These are phyloP conservation scores for Nylanderia fulva DNA, from an alignment of 1,140 invertebrate species.

Conservation along the genomic window DNA sequence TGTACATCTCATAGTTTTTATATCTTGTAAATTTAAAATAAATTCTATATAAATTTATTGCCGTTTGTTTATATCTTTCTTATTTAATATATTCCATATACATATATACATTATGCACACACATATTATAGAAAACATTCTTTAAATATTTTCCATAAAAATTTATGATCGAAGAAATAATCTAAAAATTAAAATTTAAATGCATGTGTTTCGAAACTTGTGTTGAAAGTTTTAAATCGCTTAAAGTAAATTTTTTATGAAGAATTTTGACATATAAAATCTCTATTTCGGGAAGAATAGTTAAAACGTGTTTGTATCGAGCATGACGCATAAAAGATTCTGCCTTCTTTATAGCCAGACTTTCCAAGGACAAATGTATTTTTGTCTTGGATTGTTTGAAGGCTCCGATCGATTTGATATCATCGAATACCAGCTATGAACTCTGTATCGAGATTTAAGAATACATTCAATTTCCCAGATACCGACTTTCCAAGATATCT, in stretches of 20 bases:
- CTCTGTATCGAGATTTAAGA: background rate
- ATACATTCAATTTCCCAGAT: conserved; percentile 10
- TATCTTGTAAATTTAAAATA: background rate
- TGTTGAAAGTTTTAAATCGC: too few species aligned
- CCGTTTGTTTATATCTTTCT: background rate
- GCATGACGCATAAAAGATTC: background rate
- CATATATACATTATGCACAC: background rate
- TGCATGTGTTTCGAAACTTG: too few species aligned
- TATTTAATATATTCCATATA: background rate
- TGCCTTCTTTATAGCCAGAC: background rate
- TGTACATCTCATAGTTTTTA: background rate
- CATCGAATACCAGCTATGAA: background rate
- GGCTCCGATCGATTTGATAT: background rate
- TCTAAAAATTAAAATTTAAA: too few species aligned
- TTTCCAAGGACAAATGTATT: background rate
- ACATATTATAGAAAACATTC: too few species aligned
- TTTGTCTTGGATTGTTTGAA: background rate
- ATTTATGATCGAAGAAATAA: too few species aligned
- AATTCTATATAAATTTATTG: background rate
- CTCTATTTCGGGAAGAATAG: background rate
- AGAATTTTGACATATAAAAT: background rate
- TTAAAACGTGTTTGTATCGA: background rate
- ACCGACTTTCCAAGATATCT: conserved; percentile 2
- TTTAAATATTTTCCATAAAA: too few species aligned
- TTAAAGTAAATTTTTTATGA: background rate